phyloP scores from a whole-genome alignment of 2,888 invertebrate species.

The Drosophila siamana region DNA sequence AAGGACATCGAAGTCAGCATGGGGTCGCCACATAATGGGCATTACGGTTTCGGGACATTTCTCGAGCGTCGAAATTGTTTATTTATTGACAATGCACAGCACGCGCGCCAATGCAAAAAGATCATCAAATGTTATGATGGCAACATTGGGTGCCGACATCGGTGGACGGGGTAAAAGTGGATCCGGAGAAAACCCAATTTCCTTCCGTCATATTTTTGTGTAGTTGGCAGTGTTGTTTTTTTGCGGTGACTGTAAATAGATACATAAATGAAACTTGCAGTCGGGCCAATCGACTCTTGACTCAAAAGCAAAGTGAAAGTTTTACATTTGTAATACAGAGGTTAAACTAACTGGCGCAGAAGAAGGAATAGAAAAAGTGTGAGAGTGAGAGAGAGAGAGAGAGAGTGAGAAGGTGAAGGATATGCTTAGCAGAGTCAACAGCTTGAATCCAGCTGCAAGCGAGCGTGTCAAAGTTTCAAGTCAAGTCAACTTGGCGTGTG shows the following conservation, averaged over 20 bases:
- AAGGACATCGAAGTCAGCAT: constrained; percentile 12
- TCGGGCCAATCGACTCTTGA: constrained; percentile 19
- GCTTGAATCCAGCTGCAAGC: constrained; percentile 27
- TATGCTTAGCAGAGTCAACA: constrained; percentile 9
- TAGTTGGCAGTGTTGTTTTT: constrained; percentile 16
- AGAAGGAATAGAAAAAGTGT: neutral
- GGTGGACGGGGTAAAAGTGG: no score
- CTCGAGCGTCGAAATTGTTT: constrained; percentile 66
- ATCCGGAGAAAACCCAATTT: neutral
- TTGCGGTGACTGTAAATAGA: constrained; percentile 46
- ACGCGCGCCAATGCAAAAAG: constrained; percentile 62
- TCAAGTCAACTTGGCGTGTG: constrained; percentile 16
- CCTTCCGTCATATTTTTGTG: constrained; percentile 10
- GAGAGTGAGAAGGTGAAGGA: neutral
- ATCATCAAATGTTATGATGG: constrained; percentile 73
- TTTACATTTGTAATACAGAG: constrained; percentile 29
- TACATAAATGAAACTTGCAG: constrained; percentile 51
- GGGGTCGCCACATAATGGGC: constrained; percentile 23
- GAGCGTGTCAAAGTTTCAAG: constrained; percentile 33
- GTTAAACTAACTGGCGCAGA: no score
- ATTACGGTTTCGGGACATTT: constrained; percentile 28
- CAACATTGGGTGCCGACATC: no score
- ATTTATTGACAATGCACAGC: constrained; percentile 78
- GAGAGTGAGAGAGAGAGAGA: rapidly evolving
- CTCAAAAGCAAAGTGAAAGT: constrained; percentile 17